A percentile compares a stretch with the other conserved stretches of the same genome.
These are phyloP conservation scores for Melanogrammus aeglefinus DNA, from an alignment of 2,797 vertebrate genomes.

Conservation along the genomic window DNA sequence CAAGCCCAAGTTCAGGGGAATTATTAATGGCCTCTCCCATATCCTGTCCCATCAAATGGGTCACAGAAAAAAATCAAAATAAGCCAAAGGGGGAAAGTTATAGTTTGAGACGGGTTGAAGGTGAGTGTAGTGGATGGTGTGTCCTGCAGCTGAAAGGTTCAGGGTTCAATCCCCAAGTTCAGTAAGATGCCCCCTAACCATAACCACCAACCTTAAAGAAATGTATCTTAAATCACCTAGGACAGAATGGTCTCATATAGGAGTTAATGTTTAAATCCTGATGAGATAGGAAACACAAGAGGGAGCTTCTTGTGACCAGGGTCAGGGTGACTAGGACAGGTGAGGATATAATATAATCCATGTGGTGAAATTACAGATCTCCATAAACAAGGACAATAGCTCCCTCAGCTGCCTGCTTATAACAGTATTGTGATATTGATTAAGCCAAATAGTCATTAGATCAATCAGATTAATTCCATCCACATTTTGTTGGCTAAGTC, in stretches of 20 bases:
- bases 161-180: not conserved
- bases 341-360: too few species aligned
- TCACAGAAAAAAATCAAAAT: not conserved
- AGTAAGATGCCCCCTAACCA: not conserved
- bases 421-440: not conserved
- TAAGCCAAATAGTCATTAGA: not conserved
- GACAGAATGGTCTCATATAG: too few species aligned
- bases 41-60: not conserved
- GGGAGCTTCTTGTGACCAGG: too few species aligned
- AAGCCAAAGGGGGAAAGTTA: not conserved
- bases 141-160: not conserved
- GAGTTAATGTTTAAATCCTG: too few species aligned
- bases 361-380: not conserved
- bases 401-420: not conserved
- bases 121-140: not conserved
- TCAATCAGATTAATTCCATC: not conserved
- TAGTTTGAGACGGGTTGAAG: not conserved
- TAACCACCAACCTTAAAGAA: not conserved
- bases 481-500: not conserved
- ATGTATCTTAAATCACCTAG: too few species aligned
- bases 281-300: too few species aligned
- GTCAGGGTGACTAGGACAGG: too few species aligned
- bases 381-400: not conserved
- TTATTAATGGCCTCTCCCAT: not conserved
- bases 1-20: not conserved